These are phyloP conservation scores for Megalurothrips usitatus DNA, from an alignment of 2,888 invertebrate genomes.

Conservation along the genomic window DNA sequence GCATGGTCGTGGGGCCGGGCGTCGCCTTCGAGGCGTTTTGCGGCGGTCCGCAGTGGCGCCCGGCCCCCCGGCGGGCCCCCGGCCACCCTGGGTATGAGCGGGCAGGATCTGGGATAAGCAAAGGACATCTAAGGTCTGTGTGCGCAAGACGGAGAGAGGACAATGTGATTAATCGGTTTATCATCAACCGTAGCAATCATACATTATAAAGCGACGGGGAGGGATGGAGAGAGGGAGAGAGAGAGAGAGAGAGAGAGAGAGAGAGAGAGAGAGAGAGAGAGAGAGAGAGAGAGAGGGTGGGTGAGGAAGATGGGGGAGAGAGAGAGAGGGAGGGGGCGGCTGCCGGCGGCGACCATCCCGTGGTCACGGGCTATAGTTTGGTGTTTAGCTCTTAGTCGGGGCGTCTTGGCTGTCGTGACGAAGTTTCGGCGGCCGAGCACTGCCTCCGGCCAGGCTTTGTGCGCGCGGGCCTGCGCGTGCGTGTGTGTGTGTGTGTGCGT, in stretches of 20 bases:
- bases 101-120: constrained; percentile 1
- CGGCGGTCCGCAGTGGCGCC: neutral
- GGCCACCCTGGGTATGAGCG: neutral
- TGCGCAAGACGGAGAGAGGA: neutral
- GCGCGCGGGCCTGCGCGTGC: neutral
- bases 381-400: neutral
- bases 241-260: neutral
- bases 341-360: neutral
- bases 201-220: constrained; percentile 9
- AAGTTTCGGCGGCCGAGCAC: neutral
- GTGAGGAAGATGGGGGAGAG: neutral
- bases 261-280: constrained; percentile 1
- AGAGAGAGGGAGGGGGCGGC: neutral
- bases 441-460: neutral
- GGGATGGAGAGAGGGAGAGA: neutral
- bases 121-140: neutral
- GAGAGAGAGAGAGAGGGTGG: neutral
- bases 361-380: constrained; percentile 5
- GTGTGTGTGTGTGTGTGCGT: neutral
- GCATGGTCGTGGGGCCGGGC: no score
- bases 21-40: no score
- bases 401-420: neutral
- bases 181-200: constrained; percentile 12
- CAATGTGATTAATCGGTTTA: constrained; percentile 24
- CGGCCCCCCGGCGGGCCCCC: neutral